Conservation (phyloP, 2,113 vertebrate species). For the Hyperopisus bebe region DNA sequence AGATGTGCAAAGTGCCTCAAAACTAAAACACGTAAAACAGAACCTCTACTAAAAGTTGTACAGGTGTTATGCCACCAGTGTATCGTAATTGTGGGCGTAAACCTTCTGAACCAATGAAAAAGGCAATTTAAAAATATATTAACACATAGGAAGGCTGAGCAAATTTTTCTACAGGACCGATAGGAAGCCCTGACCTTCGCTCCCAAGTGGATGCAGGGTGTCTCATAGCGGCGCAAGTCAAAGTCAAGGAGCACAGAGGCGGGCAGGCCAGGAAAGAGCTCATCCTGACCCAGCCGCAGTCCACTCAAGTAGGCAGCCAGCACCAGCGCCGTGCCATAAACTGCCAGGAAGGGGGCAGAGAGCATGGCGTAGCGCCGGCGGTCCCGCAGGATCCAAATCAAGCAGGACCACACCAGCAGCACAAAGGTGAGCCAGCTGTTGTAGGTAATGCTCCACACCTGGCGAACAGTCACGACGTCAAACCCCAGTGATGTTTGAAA, state of each 20-base stretch:
- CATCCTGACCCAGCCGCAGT: conserved; percentile 59
- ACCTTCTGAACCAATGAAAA: not conserved
- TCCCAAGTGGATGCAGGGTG: conserved; percentile 63
- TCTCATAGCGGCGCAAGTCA: conserved; percentile 55
- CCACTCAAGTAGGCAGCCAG: conserved; percentile 58
- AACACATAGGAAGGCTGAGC: not conserved
- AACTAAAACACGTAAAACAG: not conserved
- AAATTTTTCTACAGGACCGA: not conserved
- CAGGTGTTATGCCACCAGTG: not conserved
- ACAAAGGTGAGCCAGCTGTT: conserved; percentile 65
- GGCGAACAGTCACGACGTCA: not conserved
- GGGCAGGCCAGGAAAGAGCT: conserved; percentile 58
- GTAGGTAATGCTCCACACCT: conserved; percentile 67
- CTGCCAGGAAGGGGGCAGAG: conserved; percentile 71
- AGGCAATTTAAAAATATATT: not conserved
- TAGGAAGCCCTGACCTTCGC: conserved; percentile 49
- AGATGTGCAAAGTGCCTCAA: not conserved
- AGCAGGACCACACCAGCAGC: conserved; percentile 68
- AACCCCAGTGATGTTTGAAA: not conserved
- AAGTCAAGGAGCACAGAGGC: conserved; percentile 59
- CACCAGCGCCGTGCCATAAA: conserved; percentile 63
- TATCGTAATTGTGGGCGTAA: not conserved
- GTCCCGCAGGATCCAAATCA: conserved; percentile 62
- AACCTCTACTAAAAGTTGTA: not conserved
- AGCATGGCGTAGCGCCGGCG: conserved; percentile 63